phyloP scores from a whole-genome alignment of 2,888 invertebrate species.

The Hyposoter didymator region DNA sequence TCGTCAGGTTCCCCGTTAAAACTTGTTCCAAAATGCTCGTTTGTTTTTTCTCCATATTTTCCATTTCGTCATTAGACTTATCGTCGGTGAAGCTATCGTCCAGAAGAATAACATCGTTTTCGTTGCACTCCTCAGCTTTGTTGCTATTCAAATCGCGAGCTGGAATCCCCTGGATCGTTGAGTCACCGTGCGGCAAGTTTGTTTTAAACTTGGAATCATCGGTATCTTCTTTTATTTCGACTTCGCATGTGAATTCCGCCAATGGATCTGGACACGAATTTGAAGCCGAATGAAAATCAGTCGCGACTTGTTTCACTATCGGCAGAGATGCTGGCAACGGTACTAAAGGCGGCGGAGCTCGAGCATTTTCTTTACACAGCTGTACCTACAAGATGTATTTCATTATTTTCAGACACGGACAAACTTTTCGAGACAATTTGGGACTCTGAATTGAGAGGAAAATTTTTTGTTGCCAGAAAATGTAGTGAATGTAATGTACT shows the following conservation, averaged over 20 bases:
- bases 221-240: conserved; percentile 78
- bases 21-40: conserved; percentile 80
- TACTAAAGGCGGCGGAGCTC: conserved; percentile 80
- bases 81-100: conserved; percentile 49
- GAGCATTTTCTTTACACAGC: conserved; percentile 77
- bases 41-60: conserved; percentile 71
- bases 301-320: conserved; percentile 64
- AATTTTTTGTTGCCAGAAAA: not conserved
- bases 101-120: conserved; percentile 53
- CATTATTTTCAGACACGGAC: not conserved
- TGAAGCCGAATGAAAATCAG: conserved; percentile 50
- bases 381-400: conserved; percentile 72
- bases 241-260: conserved; percentile 78
- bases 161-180: conserved; percentile 18
- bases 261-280: conserved; percentile 72
- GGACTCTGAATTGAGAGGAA: not conserved
- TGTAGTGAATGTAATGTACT: conserved; percentile 4
- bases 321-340: conserved; percentile 76
- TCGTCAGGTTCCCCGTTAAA: conserved; percentile 76
- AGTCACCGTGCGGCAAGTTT: conserved; percentile 3
- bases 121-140: conserved; percentile 35
- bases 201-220: conserved; percentile 43
- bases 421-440: not conserved
- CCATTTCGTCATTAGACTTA: conserved; percentile 45
- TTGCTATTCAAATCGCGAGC: conserved; percentile 16